Evolutionary conservation across 2,797 vertebrate species (phyloP), one percentile per base, ranked within the genome.

Genomic region (Sebastes itinus): DNA sequence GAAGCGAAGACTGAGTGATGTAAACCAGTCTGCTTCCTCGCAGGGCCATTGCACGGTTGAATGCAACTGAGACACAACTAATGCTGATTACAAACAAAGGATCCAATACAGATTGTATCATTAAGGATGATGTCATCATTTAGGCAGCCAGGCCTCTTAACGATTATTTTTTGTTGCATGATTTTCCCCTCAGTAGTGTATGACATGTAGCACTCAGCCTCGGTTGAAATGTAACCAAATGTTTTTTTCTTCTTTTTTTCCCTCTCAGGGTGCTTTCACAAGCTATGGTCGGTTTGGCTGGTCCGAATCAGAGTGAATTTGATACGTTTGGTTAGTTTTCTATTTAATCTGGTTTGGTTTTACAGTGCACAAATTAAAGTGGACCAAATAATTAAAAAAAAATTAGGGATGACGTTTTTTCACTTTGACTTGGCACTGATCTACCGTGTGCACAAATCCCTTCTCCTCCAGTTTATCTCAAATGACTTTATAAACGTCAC

Each of bases 71-170:
- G 80, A 78, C 70, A 20, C 27, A 73, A 69, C 76, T 61, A 49
- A 77, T 70, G 72, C 20, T 61, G 86, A 80, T 86, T 73, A 68
- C 58, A 88, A 81, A 82, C 72, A 58, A 6, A 63, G 55, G 76
- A 74, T 79, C 63, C 78, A 32, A 28, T 63, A 13, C 28, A 75
- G 42, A 78, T 35, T 61, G 63, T 84, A 65, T 87, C 68, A 86
- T 77, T 83, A 78, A 7, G 6, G 66, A 60, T 56, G 70, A 84
- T 11, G 72, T 30, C 65, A 71, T 81, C 58, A 83, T 83, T 52
- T 11, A 55, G 62, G n/a, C 54, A 55, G 46, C 35, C 55, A 55
- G 33, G 60, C 20, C 38, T 52, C 49, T 58, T 58, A 59, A 66
- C 28, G 63, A 25, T 28, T 78, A 25, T 28, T 78, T 38, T 27